Conservation (phyloP, 2,113 vertebrate species). For the human (Homo sapiens) region GRCh38 chr1:32014501-32015000, state of each 20-base stretch:
- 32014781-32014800: constrained; percentile 25
- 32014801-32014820: neutral
- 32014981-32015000: neutral
- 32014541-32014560: neutral
- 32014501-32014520: neutral
- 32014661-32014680: constrained; percentile 41
- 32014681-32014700: constrained; percentile 22
- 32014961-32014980: neutral
- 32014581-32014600: neutral
- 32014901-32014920: constrained; percentile 30
- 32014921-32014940: constrained; percentile 19
- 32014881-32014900: neutral
- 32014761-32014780: neutral
- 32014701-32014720: constrained; percentile 42
- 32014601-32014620: constrained; percentile 23
- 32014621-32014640: constrained; percentile 43
- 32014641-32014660: neutral
- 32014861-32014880: neutral
- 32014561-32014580: neutral
- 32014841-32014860: neutral
- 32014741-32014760: neutral
- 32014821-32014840: neutral
- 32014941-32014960: constrained; percentile 24
- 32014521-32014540: neutral
- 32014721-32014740: neutral